These are phyloP conservation scores for Brassicogethes aeneus DNA, from an alignment of 2,888 invertebrate genomes.

Conservation along the genomic window DNA sequence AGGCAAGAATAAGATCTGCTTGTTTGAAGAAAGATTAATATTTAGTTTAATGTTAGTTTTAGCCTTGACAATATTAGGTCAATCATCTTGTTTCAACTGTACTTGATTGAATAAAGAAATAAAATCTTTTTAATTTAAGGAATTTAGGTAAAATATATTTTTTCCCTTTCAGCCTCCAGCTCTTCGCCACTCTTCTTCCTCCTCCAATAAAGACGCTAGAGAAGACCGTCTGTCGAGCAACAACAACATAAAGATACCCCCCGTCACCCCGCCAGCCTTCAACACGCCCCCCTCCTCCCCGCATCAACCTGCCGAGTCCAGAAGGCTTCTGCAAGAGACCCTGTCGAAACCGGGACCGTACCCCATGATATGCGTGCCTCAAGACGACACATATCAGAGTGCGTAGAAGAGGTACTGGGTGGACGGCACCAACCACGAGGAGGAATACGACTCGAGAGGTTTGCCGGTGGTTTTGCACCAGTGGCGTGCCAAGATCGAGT, in stretches of 20 bases:
- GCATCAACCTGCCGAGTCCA: constrained; percentile 50
- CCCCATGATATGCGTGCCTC: constrained; percentile 57
- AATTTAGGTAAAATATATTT: too few species aligned
- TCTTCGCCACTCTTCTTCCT: constrained; percentile 27
- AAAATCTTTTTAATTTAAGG: too few species aligned
- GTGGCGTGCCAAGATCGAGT: constrained; percentile 70
- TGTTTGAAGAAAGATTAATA: too few species aligned
- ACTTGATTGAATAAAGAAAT: too few species aligned
- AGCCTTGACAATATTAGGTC: too few species aligned
- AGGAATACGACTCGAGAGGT: constrained; percentile 46
- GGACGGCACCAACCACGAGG: constrained; percentile 69
- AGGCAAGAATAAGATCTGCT: too few species aligned
- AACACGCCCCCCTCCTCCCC: constrained; percentile 42
- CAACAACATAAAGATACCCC: constrained; percentile 29
- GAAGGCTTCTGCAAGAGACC: constrained; percentile 58
- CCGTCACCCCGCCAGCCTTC: constrained; percentile 38
- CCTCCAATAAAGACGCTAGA: constrained; percentile 15
- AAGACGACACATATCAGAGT: too few species aligned
- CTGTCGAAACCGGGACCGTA: constrained; percentile 46
- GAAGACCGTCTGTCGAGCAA: constrained; percentile 25
- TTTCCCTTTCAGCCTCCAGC: too few species aligned
- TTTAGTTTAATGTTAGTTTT: too few species aligned
- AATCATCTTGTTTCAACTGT: too few species aligned
- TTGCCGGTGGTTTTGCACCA: constrained; percentile 43
- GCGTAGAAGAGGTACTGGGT: constrained; percentile 80